Percentiles rank a stretch among this genome's conserved stretches.
Conservation (phyloP, 2,888 invertebrate species). For the Lasioglossum malachurum region DNA sequence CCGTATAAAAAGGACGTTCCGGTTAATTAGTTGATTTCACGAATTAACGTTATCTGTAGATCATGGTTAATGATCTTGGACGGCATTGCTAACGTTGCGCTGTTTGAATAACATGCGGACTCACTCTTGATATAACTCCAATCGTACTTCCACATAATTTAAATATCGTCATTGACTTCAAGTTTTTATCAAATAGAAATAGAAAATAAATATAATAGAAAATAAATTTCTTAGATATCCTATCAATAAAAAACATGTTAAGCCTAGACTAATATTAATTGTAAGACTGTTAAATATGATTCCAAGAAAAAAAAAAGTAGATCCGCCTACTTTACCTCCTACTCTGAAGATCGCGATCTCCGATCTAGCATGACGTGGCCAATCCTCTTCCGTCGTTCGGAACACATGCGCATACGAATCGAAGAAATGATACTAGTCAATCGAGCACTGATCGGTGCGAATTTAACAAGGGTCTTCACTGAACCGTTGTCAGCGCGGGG, state of each 20-base stretch:
- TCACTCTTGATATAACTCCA: neutral
- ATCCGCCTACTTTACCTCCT: neutral
- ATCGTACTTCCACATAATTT: neutral
- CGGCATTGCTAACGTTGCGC: neutral
- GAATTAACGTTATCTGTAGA: constrained; percentile 8
- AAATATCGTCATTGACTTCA: neutral
- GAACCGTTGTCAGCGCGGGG: constrained; percentile 8
- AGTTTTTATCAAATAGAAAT: neutral
- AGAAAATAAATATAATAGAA: too few species aligned
- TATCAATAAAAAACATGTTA: too few species aligned
- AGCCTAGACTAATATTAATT: neutral
- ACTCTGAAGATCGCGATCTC: neutral
- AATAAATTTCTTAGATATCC: too few species aligned
- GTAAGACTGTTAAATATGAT: too few species aligned
- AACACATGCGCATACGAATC: neutral
- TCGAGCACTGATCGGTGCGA: neutral
- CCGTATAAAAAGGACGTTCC: neutral
- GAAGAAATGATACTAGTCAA: neutral
- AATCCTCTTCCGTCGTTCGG: neutral
- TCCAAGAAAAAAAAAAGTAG: too few species aligned
- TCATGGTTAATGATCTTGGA: neutral
- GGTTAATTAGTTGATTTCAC: constrained; percentile 24
- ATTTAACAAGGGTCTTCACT: neutral
- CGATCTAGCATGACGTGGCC: neutral
- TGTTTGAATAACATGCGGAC: neutral